Conservation (phyloP, 2,797 vertebrate genomes). For the Xiphorhynchus erythropygius region DNA sequence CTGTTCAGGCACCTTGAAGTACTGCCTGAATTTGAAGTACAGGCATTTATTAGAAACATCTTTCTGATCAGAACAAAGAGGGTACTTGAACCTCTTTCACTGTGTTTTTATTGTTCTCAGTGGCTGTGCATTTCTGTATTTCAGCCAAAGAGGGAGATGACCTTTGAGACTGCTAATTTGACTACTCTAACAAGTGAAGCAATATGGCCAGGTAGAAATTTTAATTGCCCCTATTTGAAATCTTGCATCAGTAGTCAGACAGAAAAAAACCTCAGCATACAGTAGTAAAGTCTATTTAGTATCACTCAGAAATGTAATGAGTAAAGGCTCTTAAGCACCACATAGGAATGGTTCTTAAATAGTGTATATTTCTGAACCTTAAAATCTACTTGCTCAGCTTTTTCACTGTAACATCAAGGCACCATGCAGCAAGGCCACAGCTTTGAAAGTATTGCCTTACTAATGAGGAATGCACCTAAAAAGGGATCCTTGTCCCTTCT, state of each 20-base stretch:
- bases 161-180: neutral
- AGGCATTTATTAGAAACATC: neutral
- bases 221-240: neutral
- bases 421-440: neutral
- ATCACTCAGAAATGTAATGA: neutral
- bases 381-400: neutral
- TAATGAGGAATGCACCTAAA: constrained; percentile 1
- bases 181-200: neutral
- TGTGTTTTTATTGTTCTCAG: neutral
- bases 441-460: neutral
- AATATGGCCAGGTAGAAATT: neutral
- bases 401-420: neutral
- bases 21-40: neutral
- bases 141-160: neutral
- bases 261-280: neutral
- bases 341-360: neutral
- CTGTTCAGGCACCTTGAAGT: neutral
- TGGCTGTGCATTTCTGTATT: neutral
- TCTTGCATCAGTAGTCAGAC: neutral
- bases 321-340: neutral
- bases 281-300: neutral
- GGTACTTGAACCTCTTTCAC: neutral
- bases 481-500: constrained; percentile 38
- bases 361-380: neutral
- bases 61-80: neutral